Conservation (phyloP, 1,140 invertebrate genomes). For the Magallana angulata region DNA sequence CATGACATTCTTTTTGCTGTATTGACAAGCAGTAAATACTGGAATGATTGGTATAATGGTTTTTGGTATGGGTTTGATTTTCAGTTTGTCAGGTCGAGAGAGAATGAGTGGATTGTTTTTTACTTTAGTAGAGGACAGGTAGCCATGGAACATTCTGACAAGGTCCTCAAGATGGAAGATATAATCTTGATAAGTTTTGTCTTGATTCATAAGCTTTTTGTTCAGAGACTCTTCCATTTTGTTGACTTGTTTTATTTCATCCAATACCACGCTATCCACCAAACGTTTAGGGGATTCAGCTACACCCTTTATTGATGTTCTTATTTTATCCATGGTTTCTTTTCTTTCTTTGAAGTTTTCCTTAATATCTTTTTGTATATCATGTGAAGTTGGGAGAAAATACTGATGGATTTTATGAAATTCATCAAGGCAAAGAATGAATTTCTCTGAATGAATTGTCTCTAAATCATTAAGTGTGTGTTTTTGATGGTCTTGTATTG, state of each 20-base stretch:
- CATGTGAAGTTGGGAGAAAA: background rate
- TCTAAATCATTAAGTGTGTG: no score
- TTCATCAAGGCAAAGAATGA: background rate
- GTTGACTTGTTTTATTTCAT: background rate
- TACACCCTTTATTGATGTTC: background rate
- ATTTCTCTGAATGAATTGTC: no score
- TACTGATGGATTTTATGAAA: background rate
- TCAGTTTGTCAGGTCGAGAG: background rate
- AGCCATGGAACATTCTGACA: background rate
- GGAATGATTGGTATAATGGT: background rate
- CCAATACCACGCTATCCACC: background rate
- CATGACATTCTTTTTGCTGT: background rate
- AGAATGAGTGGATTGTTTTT: background rate
- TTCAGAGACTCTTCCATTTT: background rate
- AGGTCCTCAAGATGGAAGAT: background rate
- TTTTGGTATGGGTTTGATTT: background rate
- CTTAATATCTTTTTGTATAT: background rate
- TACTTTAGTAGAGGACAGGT: background rate
- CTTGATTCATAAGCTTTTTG: background rate
- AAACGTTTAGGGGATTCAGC: background rate
- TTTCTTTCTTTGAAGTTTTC: background rate
- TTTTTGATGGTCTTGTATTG: no score
- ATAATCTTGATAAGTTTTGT: background rate
- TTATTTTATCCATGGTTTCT: constrained; percentile 17
- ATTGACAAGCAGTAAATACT: background rate